Conservation (phyloP, 1,140 invertebrate genomes). For the Zophobas morio region DNA sequence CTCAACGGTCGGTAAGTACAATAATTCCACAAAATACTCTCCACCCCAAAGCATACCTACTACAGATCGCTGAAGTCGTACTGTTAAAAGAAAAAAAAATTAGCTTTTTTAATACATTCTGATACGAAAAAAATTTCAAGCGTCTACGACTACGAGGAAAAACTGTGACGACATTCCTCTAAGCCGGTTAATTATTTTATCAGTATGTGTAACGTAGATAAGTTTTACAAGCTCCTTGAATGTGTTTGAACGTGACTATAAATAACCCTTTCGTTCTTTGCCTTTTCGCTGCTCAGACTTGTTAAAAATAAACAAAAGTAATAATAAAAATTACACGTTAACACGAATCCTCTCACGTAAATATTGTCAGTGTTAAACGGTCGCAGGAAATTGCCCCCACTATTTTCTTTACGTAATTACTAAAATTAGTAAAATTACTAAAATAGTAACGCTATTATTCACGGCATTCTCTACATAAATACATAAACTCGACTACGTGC, state of each 20-base stretch:
- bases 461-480: too few relatives aligned
- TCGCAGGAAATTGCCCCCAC: too few relatives aligned
- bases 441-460: too few relatives aligned
- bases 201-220: constrained; percentile 30
- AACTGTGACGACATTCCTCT: constrained; percentile 6
- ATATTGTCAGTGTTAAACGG: too few relatives aligned
- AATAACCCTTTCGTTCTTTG: constrained; percentile 5
- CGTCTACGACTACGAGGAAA: neutral
- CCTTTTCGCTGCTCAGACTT: neutral
- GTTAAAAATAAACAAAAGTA: constrained; percentile 2
- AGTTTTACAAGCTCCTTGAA: constrained; percentile 35
- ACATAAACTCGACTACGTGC: neutral
- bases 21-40: neutral
- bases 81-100: constrained; percentile 28
- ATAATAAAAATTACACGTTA: neutral
- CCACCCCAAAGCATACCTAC: constrained; percentile 32
- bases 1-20: constrained; percentile 5
- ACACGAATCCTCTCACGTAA: too few relatives aligned
- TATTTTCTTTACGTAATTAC: too few relatives aligned
- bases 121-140: neutral
- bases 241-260: constrained; percentile 15
- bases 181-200: constrained; percentile 27
- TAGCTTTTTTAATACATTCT: constrained; percentile 1
- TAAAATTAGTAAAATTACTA: too few relatives aligned
- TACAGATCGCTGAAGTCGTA: constrained; percentile 7